These are phyloP conservation scores for Carduelis carduelis DNA, from an alignment of 2,797 vertebrate species.

Conservation along the genomic window DNA sequence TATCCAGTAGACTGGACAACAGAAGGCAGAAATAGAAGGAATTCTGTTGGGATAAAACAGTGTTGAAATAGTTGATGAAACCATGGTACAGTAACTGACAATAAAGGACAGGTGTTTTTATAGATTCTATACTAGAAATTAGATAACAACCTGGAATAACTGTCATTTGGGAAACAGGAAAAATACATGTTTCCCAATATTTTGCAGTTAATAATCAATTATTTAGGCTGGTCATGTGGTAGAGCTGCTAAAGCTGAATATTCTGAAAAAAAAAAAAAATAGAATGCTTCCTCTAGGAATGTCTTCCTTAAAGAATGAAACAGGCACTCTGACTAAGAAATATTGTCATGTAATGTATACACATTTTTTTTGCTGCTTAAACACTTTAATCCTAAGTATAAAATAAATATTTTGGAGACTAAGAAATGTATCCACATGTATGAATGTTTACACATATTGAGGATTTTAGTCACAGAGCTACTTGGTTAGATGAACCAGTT, in stretches of 20 bases:
- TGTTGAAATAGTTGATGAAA: background rate
- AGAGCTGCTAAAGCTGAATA: background rate
- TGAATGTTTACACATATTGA: background rate
- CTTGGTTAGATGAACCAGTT: background rate
- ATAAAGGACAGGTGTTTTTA: background rate
- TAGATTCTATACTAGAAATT: background rate
- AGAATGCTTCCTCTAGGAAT: background rate
- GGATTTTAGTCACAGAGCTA: background rate
- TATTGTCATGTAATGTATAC: background rate
- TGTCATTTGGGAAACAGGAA: background rate
- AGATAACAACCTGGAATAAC: background rate
- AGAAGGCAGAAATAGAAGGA: background rate
- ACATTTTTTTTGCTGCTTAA: background rate
- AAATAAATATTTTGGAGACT: background rate
- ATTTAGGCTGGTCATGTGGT: background rate
- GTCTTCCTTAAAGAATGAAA: background rate
- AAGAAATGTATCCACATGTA: background rate
- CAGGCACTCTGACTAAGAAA: background rate
- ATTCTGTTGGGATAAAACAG: background rate
- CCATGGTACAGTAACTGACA: background rate
- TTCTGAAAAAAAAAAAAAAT: background rate
- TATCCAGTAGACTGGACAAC: background rate
- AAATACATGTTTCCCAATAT: background rate
- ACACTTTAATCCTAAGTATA: background rate
- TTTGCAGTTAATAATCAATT: background rate